Percentiles rank a stretch among this genome's conserved stretches.
These are phyloP conservation scores for Tretioscincus oriximinensis DNA, from an alignment of 2,113 vertebrate genomes.

Conservation along the genomic window DNA sequence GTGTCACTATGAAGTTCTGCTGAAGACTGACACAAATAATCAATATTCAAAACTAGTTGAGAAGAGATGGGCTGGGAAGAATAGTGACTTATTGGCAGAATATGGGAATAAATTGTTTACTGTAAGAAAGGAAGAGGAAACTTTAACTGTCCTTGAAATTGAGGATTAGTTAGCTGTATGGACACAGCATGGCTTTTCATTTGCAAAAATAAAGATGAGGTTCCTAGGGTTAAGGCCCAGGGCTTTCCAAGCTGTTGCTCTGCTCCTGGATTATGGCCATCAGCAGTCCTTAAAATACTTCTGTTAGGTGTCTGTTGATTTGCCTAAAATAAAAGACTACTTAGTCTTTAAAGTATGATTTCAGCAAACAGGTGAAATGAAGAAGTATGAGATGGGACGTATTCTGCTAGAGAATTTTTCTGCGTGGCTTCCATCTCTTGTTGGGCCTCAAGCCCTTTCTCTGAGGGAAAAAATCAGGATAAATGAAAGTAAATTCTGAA, in stretches of 20 bases:
- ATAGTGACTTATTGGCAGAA: neutral
- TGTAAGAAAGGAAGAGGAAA: no score
- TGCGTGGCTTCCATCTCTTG: neutral
- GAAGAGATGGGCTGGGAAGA: neutral
- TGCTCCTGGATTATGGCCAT: no score
- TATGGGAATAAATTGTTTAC: neutral
- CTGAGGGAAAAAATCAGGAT: neutral
- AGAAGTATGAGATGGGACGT: neutral
- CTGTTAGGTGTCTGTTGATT: neutral
- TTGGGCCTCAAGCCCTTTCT: neutral
- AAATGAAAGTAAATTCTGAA: neutral
- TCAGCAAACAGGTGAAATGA: neutral
- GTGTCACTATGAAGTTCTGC: neutral
- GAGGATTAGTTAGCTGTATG: no score
- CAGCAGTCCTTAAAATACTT: neutral
- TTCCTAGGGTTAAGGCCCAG: no score
- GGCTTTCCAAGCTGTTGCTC: no score
- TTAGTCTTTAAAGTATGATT: neutral
- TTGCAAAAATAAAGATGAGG: no score
- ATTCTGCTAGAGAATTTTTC: neutral
- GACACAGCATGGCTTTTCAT: no score
- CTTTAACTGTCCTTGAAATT: no score
- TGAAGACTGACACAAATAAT: no score
- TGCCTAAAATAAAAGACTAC: conserved; percentile 22
- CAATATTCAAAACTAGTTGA: neutral